Conservation (phyloP, 1,140 invertebrate genomes). For the Maconellicoccus hirsutus region DNA sequence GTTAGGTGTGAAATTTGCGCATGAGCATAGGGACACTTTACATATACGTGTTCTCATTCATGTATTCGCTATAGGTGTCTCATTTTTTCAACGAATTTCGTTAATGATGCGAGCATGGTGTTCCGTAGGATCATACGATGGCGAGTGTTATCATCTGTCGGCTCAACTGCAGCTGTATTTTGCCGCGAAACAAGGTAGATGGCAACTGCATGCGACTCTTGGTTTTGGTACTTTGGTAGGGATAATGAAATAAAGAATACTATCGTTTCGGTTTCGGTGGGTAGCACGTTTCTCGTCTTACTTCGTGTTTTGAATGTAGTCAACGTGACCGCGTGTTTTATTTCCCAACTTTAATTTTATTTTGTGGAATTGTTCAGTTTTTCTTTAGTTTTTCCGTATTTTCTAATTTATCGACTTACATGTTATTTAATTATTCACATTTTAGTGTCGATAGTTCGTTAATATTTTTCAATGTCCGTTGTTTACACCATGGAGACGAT, state of each 20-base stretch:
- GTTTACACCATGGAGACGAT: background rate
- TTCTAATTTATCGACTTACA: background rate
- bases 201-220: background rate
- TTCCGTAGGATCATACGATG: background rate
- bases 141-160: background rate
- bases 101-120: background rate
- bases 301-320: background rate
- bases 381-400: background rate
- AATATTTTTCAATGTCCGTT: constrained; percentile 15
- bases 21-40: background rate
- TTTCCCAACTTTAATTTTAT: background rate
- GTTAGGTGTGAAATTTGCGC: no score
- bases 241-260: background rate
- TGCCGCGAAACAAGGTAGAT: background rate
- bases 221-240: background rate
- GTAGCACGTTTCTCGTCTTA: background rate
- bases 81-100: background rate
- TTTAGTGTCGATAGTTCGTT: background rate
- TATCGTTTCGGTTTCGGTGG: background rate
- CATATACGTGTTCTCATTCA: background rate
- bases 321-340: background rate
- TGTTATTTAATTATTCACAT: background rate
- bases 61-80: background rate
- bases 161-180: background rate
- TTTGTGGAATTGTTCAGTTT: background rate